Base-by-base conservation (phyloP, 1,140 invertebrate species). In the Chelonus insularis region DNA sequence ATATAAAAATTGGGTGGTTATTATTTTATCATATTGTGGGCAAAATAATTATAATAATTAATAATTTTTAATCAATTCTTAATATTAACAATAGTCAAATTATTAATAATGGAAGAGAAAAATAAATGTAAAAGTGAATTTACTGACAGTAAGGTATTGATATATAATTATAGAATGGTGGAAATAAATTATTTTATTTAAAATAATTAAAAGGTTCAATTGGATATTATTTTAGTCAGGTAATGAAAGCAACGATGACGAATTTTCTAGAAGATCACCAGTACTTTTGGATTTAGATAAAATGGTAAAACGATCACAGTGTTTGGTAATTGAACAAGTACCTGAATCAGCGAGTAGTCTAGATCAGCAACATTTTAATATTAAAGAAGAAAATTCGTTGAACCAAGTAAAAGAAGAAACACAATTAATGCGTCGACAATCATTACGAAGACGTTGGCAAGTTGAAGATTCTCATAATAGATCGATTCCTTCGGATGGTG, bases 261-360 rank as follows among this genome's bases (percentile, higher is more conserved):
- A 68, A 5, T 76, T 72, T 51, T 45, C 64, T 1, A 71, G 41
- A 16, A 39, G 68, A 48, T 79, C 77, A 2, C 79, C 78, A 0
- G 69, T 82, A 2, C 59, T 82, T 16, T 61, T 82, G 23, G 79
- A 82, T 56, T 63, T 81, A 8, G 80, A 82, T 50, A 78, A 80
- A 59, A 80, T 79, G 60, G 74, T 75, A 9, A 79, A 66, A 52
- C 56, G 76, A n/a, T 71, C 69, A 62, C 75, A 73, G 21, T 71
- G 74, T 11, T 67, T 69, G 57, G 68, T 8, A 5, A 14, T 16
- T 5, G 25, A 14, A 4, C 11, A 52, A 21, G 50, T 34, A n/a
- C 25, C 21, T 43, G 51, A 23, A 43, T 6, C 39, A 21, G 21
- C 56, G 4, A 20, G 36, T 9, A 43, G 11, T 21, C 20, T 58